Base-by-base conservation (phyloP, 2,888 invertebrate genomes). In the Campopleginae sp. region DNA sequence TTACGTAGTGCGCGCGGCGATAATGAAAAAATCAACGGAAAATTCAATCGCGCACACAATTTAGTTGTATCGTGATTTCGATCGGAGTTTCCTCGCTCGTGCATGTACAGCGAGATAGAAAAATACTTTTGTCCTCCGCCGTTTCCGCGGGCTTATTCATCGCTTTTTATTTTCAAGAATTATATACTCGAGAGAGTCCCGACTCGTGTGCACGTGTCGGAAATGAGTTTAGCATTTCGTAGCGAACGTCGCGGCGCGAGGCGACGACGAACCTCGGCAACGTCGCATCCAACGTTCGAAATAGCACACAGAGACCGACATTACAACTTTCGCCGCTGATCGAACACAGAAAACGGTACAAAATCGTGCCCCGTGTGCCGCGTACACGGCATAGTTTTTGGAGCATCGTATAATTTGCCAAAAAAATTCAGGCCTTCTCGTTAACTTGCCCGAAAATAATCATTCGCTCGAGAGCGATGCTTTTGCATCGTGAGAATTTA, bases 201-300 rank as follows among this genome's bases (percentile, higher is more conserved):
- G 71, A 71, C 51, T 31, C 8, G 54, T 72, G 42, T 61, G 74
- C 68, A 78, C 78, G 78, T 78, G 78, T 78, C 38, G 66, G 19
- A 51, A 17, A 42, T 38, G 68, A 58, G 44, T 68, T 48, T 68
- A 27, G 44, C 54, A 58, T 61, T 46, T 48, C 23, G 17, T 46
- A 68, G 48, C 14, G 31, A 71, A 48, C 54, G 58, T 17, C 19
- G 1, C 14, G 10, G 12, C n/a, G 12, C 7, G 6, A 23, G n/a
- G 23, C 17, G 17, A 44, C n/a, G n/a, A 58, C 7, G 42, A 6
- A 19, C 19, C 33, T 23, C 77, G 91, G 88, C 92, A 92, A 92
- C 91, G 87, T 81, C 66, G 91, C 87, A 78, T 54, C 80, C 83
- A 80, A 80, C 88, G 91, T 92, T 91, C 91, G 91, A 90, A 91